Percentiles rank a stretch among this genome's conserved stretches.
phyloP scores from a whole-genome alignment of 2,797 vertebrate genomes.

The Aythya fuligula region DNA sequence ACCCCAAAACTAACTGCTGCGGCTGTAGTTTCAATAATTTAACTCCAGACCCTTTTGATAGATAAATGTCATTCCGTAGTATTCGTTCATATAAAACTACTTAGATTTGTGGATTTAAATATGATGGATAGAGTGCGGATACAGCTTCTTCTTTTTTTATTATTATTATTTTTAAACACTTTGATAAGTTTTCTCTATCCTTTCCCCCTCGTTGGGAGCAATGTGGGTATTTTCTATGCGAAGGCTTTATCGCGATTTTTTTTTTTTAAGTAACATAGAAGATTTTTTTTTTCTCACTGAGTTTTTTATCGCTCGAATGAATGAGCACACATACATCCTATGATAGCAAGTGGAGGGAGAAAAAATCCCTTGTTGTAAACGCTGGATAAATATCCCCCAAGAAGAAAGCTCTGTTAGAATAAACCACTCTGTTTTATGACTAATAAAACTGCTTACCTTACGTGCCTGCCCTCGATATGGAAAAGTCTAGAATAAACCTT shows the following conservation, averaged over 20 bases:
- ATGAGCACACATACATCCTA: neutral
- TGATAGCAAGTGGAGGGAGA: neutral
- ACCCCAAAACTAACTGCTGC: slow-evolving; percentile 30
- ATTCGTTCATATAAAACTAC: slow-evolving; percentile 37
- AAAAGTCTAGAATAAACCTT: neutral
- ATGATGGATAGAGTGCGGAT: slow-evolving; percentile 54
- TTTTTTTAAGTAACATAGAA: neutral
- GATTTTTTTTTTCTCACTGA: neutral
- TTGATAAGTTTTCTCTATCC: neutral
- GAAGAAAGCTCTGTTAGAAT: neutral
- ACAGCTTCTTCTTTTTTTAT: neutral
- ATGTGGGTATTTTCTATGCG: neutral
- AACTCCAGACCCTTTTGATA: slow-evolving; percentile 36
- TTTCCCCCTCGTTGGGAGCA: neutral
- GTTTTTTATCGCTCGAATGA: neutral
- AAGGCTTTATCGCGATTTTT: neutral
- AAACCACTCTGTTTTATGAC: neutral
- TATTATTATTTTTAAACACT: slow-evolving; percentile 13
- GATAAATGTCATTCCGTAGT: slow-evolving; percentile 34
- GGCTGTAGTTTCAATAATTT: slow-evolving; percentile 53
- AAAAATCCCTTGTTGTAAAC: neutral
- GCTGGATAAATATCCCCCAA: neutral
- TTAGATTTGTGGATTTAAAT: slow-evolving; percentile 54
- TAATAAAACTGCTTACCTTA: slow-evolving; percentile 24
- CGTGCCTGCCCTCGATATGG: neutral